phyloP scores from a whole-genome alignment of 2,113 vertebrate species.

The Ivindomyrus marchei region DNA sequence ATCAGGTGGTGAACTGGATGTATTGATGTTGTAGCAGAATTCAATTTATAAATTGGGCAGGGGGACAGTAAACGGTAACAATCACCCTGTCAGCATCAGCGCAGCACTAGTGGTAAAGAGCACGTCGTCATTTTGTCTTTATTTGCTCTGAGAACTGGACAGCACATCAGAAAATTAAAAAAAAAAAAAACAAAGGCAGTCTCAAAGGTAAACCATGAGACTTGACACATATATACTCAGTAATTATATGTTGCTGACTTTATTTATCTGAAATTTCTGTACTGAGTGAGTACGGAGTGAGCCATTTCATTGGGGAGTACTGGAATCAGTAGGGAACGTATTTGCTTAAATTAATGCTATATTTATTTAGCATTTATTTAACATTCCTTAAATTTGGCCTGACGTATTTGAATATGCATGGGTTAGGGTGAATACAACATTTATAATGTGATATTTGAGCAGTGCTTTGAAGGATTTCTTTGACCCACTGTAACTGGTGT shows the following conservation, averaged over 20 bases:
- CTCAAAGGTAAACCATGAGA: neutral
- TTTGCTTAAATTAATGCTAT: too few species aligned
- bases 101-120: neutral
- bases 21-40: neutral
- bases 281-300: neutral
- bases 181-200: neutral
- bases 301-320: too few species aligned
- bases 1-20: neutral
- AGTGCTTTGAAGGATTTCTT: neutral
- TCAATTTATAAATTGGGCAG: neutral
- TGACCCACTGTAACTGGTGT: neutral
- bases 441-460: neutral
- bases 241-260: neutral
- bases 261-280: neutral
- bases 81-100: neutral
- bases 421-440: neutral
- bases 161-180: neutral
- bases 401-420: too few species aligned
- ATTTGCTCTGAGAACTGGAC: neutral
- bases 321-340: neutral
- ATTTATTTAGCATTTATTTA: too few species aligned
- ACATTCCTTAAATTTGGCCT: too few species aligned
- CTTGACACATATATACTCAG: neutral
- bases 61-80: neutral
- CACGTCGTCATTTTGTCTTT: neutral